Evolutionary conservation across 2,797 vertebrate genomes (phyloP), one percentile per base, ranked within the genome.

Genomic region (Percopsis omiscomaycus): DNA sequence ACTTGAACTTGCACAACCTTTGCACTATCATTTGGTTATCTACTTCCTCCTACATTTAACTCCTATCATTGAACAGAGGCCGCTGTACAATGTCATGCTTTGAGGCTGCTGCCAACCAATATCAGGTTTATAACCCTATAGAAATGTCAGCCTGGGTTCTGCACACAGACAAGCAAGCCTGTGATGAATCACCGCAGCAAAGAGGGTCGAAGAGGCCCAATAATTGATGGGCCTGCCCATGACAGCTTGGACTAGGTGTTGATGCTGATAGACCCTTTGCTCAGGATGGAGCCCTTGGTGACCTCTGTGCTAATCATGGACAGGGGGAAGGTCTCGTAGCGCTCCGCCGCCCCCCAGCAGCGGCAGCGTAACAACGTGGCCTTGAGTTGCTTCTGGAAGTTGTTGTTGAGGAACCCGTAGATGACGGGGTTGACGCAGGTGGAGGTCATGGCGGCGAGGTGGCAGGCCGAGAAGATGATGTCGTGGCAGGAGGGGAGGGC

Each of bases 381-480:
- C 80, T 92, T 93, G 27, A 94, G 89, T 78, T 95, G 94, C 67
- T 93, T 94, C 81, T 94, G 93, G 88, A 95, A 95, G 71, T 94
- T 95, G 87, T 84, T 93, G 87, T 94, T 95, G 72, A 95, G 93
- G 84, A 95, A 95, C 27, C 94, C 94, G 1, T 95, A 95, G 79
- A 94, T 93, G 79, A 95, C 73, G n/a, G 94, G 94, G 75, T 94
- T 94, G 80, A 95, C 76, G 22, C 94, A 95, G 3, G 93, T 93
- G 65, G 94, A 95, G 1, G 89, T 86, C 94, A 95, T 95, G 60
- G 93, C 94, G 0, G 73, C 72, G 13, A 95, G 92, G 75, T 95
- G 94, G 80, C 94, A 95, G 77, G 92, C 87, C 0, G 93, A 95
- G 87, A 95, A 95, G 82, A 95, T 92, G 65, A 87, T 15, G 71